A percentile compares a stretch with the other conserved stretches of the same genome.
Evolutionary conservation across 2,113 vertebrate species (phyloP).

Genomic region (Melanerpes aurifrons): DNA sequence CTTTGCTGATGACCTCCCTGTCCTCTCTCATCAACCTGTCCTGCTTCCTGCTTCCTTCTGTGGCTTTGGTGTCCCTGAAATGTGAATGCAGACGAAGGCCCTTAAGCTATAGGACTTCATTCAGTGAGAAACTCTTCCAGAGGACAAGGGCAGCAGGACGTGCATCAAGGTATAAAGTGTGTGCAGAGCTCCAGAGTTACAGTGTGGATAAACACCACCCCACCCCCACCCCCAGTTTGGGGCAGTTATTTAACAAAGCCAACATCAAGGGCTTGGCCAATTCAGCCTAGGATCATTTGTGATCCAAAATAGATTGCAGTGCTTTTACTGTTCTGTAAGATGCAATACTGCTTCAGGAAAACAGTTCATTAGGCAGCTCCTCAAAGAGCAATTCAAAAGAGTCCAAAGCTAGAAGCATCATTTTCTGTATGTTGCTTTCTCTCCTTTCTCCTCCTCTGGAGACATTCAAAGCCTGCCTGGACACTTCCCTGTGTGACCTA

Average conservation of each 20-base stretch:
- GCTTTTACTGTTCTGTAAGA: background rate
- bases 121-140: conserved; percentile 93
- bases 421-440: background rate
- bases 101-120: conserved; percentile 90
- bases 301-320: background rate
- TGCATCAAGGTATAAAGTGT: conserved; percentile 86
- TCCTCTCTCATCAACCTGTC: conserved; percentile 69
- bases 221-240: background rate
- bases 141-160: conserved; percentile 88
- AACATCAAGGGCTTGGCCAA: background rate
- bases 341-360: background rate
- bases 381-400: background rate
- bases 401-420: background rate
- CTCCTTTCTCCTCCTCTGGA: no score
- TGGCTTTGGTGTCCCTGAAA: conserved; percentile 74
- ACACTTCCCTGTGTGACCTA: no score
- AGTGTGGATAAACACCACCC: background rate
- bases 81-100: conserved; percentile 85
- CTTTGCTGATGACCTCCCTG: conserved; percentile 77
- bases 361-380: background rate
- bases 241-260: background rate
- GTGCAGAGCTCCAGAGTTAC: background rate
- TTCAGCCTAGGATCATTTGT: background rate
- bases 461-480: no score
- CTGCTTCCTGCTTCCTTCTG: conserved; percentile 64